These are phyloP conservation scores for Leptopilina drosophilae DNA, from an alignment of 2,888 invertebrate genomes.

Conservation along the genomic window DNA sequence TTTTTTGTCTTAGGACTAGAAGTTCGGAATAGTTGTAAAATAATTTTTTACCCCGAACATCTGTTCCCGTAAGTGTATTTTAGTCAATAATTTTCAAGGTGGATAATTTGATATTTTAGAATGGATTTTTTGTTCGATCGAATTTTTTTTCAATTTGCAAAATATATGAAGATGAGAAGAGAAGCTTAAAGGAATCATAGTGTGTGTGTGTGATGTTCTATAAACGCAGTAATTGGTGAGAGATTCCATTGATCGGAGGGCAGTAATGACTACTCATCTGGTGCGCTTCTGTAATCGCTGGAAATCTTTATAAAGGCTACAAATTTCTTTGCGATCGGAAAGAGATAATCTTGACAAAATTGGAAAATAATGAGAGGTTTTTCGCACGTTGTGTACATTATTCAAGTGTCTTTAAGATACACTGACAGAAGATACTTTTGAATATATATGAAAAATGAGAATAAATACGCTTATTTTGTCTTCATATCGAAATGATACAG, in stretches of 20 bases:
- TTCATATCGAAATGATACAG: no score
- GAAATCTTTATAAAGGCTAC: neutral
- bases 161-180: neutral
- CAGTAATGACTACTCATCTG: slow-evolving; percentile 18
- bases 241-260: slow-evolving; percentile 11
- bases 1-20: no score
- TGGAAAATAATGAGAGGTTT: slow-evolving; percentile 32
- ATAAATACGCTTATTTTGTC: no score
- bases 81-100: no score
- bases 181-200: neutral
- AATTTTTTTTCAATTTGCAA: no score
- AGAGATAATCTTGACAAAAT: slow-evolving; percentile 10
- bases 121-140: no score
- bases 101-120: no score
- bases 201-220: neutral
- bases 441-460: no score
- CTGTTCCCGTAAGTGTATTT: no score
- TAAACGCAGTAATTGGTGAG: neutral
- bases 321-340: neutral
- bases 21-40: no score
- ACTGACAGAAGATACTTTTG: neutral
- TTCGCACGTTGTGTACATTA: neutral
- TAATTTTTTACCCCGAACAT: no score
- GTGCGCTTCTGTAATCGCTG: slow-evolving; percentile 23
- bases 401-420: neutral